Percentiles rank a stretch among this genome's conserved stretches.
These are phyloP conservation scores for Melanostoma mellinum DNA, from an alignment of 2,888 invertebrate genomes.

Conservation along the genomic window DNA sequence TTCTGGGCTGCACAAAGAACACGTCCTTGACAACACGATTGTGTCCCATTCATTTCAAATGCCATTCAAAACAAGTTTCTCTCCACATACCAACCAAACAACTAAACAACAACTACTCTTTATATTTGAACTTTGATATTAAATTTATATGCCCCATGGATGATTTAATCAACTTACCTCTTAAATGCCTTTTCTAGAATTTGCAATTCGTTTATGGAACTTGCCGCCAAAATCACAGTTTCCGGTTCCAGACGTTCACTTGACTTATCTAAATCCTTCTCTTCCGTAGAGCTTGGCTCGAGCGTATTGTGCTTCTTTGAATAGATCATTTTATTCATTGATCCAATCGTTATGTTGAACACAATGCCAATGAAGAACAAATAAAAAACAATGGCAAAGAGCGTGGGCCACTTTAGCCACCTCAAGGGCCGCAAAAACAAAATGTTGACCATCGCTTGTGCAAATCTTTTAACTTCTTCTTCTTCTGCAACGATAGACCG, in stretches of 20 bases:
- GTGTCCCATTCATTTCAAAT: not conserved
- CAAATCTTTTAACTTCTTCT: too few relatives aligned
- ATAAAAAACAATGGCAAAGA: constrained; percentile 84
- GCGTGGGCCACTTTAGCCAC: constrained; percentile 83
- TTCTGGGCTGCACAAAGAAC: too few relatives aligned
- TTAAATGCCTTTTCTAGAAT: constrained; percentile 82
- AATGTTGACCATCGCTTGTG: constrained; percentile 47
- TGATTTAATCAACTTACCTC: constrained; percentile 79
- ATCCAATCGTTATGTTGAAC: constrained; percentile 82
- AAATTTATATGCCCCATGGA: not conserved
- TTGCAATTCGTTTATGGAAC: constrained; percentile 82
- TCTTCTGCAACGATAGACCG: constrained; percentile 18
- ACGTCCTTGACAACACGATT: too few relatives aligned
- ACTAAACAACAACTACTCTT: not conserved
- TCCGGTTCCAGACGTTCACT: constrained; percentile 79
- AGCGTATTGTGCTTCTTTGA: constrained; percentile 48
- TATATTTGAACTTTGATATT: constrained; percentile 4
- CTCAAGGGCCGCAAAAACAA: constrained; percentile 51
- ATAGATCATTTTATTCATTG: constrained; percentile 61
- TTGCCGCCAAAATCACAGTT: constrained; percentile 83
- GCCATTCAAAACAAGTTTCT: constrained; percentile 16
- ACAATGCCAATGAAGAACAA: constrained; percentile 83
- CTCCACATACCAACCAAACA: not conserved
- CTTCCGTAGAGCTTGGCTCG: constrained; percentile 8
- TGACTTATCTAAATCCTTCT: constrained; percentile 38